Conservation (phyloP, 2,888 invertebrate genomes). For the Alloplasta piceator region DNA sequence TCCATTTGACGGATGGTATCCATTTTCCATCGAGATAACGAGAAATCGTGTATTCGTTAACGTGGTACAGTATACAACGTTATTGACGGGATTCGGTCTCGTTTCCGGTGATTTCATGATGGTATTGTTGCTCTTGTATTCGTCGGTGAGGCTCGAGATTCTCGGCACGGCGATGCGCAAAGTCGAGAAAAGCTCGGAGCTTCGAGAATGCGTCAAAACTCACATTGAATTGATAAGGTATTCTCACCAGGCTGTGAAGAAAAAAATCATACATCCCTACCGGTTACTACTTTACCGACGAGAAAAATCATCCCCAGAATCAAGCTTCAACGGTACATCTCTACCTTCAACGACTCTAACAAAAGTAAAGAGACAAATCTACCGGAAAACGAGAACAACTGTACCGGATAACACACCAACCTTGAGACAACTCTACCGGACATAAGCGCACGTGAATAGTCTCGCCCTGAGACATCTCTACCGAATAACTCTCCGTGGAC, state of each 20-base stretch:
- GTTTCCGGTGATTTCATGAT: slow-evolving; percentile 71
- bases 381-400: no score
- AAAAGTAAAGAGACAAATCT: no score
- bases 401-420: no score
- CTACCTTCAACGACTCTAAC: no score
- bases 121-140: slow-evolving; percentile 73
- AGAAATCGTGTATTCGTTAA: slow-evolving; percentile 67
- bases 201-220: slow-evolving; percentile 68
- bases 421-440: no score
- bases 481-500: no score
- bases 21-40: slow-evolving; percentile 70
- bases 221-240: slow-evolving; percentile 72
- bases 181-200: slow-evolving; percentile 45
- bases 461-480: no score
- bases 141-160: slow-evolving; percentile 72
- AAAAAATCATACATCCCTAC: no score
- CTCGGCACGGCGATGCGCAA: slow-evolving; percentile 67
- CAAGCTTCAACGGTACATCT: no score
- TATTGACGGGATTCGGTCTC: slow-evolving; percentile 68
- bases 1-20: slow-evolving; percentile 74
- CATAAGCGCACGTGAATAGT: no score
- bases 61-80: slow-evolving; percentile 66
- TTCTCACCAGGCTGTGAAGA: neutral
- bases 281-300: no score
- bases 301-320: no score